Evolutionary conservation across 2,888 invertebrate genomes (phyloP).

Genomic region (Lithophane leautieri): DNA sequence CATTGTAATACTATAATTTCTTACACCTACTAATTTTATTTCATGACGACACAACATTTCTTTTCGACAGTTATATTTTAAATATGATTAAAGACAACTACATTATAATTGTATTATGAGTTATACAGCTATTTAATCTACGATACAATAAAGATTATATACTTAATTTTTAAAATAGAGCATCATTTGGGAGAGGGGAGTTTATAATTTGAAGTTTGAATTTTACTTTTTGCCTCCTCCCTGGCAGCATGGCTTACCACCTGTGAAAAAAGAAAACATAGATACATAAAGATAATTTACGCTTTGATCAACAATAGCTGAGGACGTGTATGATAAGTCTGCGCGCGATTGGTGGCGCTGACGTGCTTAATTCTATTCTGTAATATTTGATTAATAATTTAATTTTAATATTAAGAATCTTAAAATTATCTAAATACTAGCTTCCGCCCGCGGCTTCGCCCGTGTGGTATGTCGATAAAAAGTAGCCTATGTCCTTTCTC

Average conservation of each 20-base stretch:
- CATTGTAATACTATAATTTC: constrained; percentile 44
- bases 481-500: no score
- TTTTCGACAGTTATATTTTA: constrained; percentile 62
- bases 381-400: no score
- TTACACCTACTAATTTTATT: constrained; percentile 72
- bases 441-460: no score
- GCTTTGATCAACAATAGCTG: no score
- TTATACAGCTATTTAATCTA: constrained; percentile 59
- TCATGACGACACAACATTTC: constrained; percentile 79
- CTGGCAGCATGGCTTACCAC: constrained; percentile 86
- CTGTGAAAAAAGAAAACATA: constrained; percentile 74
- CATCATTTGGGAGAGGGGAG: constrained; percentile 61
- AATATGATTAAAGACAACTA: constrained; percentile 69
- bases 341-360: no score
- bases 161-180: constrained; percentile 64
- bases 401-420: no score
- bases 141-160: constrained; percentile 66
- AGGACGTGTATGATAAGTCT: no score
- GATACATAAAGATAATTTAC: not conserved
- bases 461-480: no score
- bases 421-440: no score
- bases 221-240: constrained; percentile 79
- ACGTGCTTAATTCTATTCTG: no score
- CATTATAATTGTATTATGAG: constrained; percentile 60
- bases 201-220: constrained; percentile 40